Evolutionary conservation across 2,797 vertebrate genomes (phyloP).

Genomic region (Lutjanus campechanus): DNA sequence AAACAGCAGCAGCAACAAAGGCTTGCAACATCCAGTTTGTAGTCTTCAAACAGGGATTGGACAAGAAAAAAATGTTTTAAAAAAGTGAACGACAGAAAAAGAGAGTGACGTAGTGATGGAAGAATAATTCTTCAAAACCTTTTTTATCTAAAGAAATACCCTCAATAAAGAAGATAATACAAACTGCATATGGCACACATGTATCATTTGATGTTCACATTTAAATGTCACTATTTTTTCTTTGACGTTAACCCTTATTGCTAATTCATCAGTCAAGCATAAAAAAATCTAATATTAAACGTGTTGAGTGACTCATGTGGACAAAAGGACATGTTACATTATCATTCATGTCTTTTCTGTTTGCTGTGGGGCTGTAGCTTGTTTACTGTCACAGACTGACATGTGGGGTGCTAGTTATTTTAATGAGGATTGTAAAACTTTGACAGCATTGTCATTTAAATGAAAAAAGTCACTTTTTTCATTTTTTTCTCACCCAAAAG

Average conservation of each 20-base stretch:
- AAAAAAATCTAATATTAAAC: not conserved
- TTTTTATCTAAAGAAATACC: constrained; percentile 51
- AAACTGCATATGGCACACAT: constrained; percentile 28
- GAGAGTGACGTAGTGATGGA: constrained; percentile 22
- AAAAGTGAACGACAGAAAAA: not conserved
- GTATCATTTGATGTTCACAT: constrained; percentile 36
- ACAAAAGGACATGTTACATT: constrained; percentile 4
- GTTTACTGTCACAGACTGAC: constrained; percentile 17
- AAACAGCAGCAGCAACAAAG: constrained; percentile 78
- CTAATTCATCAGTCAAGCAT: not conserved
- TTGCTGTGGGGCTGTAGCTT: not conserved
- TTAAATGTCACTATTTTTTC: constrained; percentile 20
- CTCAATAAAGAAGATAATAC: constrained; percentile 65
- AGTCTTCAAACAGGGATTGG: constrained; percentile 71
- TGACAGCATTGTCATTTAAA: constrained; percentile 21
- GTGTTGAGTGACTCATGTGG: constrained; percentile 13
- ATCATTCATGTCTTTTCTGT: constrained; percentile 5
- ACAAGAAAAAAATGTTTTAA: constrained; percentile 11
- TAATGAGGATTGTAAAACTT: constrained; percentile 13
- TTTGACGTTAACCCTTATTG: not conserved
- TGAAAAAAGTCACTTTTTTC: not conserved
- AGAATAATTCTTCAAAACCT: constrained; percentile 45
- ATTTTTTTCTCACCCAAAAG: not conserved
- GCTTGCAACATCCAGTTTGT: constrained; percentile 70
- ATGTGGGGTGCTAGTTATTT: constrained; percentile 13